Conservation (phyloP, 2,113 vertebrate genomes). For the Caranx melampygus region DNA sequence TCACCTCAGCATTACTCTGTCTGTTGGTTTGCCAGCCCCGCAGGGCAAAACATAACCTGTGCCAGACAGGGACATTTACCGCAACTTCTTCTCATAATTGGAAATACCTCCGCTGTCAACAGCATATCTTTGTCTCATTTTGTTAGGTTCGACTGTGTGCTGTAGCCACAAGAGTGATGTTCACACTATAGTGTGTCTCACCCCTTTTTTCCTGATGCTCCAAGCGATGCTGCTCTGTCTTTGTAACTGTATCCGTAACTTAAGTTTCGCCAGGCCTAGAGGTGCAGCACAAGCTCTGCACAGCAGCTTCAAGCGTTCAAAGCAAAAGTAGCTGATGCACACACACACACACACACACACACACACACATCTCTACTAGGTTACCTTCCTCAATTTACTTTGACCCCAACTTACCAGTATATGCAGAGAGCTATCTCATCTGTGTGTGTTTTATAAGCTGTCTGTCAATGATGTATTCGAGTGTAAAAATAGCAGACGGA, state of each 20-base stretch:
- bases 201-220: not conserved
- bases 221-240: constrained; percentile 31
- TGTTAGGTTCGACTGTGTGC: not conserved
- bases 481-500: not conserved
- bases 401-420: not conserved
- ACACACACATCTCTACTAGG: constrained; percentile 5
- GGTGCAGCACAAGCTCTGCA: constrained; percentile 31
- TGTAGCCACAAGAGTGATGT: not conserved
- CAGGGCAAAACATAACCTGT: constrained; percentile 17
- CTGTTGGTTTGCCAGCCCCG: constrained; percentile 25
- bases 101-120: not conserved
- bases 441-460: not conserved
- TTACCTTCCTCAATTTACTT: constrained; percentile 22
- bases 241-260: constrained; percentile 59
- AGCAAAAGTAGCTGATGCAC: constrained; percentile 51
- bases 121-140: not conserved
- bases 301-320: constrained; percentile 32
- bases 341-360: not conserved
- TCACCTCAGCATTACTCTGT: constrained; percentile 59
- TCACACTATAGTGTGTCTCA: not conserved
- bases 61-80: constrained; percentile 9
- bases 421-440: not conserved
- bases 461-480: not conserved
- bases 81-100: not conserved
- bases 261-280: constrained; percentile 34